These are phyloP conservation scores for Apaloderma vittatum DNA, from an alignment of 2,113 vertebrate genomes.

Conservation along the genomic window DNA sequence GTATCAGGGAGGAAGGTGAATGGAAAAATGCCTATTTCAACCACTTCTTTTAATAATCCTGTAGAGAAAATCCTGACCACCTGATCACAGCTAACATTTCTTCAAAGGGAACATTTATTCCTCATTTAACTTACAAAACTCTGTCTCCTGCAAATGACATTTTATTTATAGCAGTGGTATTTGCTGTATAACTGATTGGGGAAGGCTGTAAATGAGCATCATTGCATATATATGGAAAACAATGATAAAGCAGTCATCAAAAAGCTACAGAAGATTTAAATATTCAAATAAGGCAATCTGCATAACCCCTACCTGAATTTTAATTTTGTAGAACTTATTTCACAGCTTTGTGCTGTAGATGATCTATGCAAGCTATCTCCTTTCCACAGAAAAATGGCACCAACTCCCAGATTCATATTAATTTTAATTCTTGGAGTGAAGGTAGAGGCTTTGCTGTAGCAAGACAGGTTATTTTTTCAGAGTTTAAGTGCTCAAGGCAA, in stretches of 20 bases:
- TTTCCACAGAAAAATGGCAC: neutral
- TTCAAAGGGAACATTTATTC: slow-evolving; percentile 47
- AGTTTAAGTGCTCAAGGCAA: neutral
- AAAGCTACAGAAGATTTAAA: slow-evolving; percentile 71
- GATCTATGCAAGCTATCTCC: neutral
- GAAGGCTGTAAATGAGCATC: slow-evolving; percentile 69
- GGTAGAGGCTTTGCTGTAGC: neutral
- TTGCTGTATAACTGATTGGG: slow-evolving; percentile 72
- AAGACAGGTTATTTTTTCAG: neutral
- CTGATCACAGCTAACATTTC: neutral
- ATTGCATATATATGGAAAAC: slow-evolving; percentile 59
- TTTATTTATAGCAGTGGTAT: slow-evolving; percentile 75
- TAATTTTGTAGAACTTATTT: slow-evolving; percentile 61
- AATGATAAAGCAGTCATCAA: slow-evolving; percentile 76
- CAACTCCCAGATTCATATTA: neutral
- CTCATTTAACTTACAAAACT: slow-evolving; percentile 72
- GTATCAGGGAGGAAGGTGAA: neutral
- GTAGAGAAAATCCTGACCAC: slow-evolving; percentile 30
- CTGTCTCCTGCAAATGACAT: slow-evolving; percentile 61
- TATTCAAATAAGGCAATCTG: slow-evolving; percentile 70
- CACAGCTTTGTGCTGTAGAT: neutral
- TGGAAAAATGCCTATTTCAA: neutral
- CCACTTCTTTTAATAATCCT: neutral
- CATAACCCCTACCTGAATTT: slow-evolving; percentile 65
- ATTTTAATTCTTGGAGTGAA: neutral